Base-by-base conservation (phyloP, 64 coral and sea anemone species). In the Platygyra sinensis region DNA sequence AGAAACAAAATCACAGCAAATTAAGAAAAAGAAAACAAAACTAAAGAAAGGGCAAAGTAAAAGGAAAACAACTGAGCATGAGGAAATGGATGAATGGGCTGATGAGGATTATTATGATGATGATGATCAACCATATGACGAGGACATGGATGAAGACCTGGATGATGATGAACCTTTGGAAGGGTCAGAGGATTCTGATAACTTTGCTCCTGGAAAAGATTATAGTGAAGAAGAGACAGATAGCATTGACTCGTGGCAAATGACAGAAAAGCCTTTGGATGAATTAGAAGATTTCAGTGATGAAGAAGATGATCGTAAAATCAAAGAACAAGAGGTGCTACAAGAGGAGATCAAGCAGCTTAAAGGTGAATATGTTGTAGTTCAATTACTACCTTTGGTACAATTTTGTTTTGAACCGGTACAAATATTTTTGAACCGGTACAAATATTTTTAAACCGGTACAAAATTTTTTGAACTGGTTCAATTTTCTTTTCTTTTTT, bases 81-180 rank as follows among this genome's bases (percentile, higher is more conserved):
- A 92, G 15, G 60, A 24, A n/a, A 86, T 91, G 31, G 83, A 73
- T 80, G 93, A 88, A 30, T 86, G 62, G 49, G 72, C 73, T 76
- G 82, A 87, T 73, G 87, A 98, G 25, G 86, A 98, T 79, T 30
- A 76, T 76, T 78, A 89, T 84, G 76, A 88, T 52, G 36, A 92
- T 46, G 60, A 72, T 82, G 86, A 86, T 67, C 86, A 94, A n/a
- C 42, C 87, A 76, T 83, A 88, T 50, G 80, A 96, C 61, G 60
- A 67, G 16, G 62, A 74, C 54, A 51, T 71, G 77, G 38, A 90
- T 75, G 93, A 94, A 86, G 80, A 95, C 75, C 62, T 90, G 38
- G 85, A 76, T 50, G 63, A n/a, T n/a, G n/a, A 61, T 62, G 89
- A 76, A 92, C 51, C 60, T 85, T 86, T 80, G 67, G 90, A 87